phyloP scores from a whole-genome alignment of 2,888 invertebrate genomes.

The Pristionchus maxplancki region DNA sequence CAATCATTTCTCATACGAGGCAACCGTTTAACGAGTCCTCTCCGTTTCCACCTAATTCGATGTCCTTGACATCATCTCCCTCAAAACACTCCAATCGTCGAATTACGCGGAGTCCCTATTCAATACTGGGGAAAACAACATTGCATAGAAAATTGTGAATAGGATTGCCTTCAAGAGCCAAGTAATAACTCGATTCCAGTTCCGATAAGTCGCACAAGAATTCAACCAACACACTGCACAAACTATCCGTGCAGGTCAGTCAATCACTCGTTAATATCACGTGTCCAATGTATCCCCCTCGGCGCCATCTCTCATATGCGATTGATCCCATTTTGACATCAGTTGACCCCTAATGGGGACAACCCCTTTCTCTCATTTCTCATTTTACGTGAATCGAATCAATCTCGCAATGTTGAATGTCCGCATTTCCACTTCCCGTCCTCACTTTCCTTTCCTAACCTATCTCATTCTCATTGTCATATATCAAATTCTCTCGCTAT shows the following conservation, averaged over 20 bases:
- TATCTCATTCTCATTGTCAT: not conserved
- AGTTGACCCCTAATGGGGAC: not conserved
- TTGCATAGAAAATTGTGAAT: not conserved
- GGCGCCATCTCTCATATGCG: not conserved
- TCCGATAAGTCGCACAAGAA: slow-evolving; percentile 37
- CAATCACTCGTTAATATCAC: not conserved
- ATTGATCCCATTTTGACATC: not conserved
- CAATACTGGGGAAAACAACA: slow-evolving; percentile 22
- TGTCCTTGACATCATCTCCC: slow-evolving; percentile 41
- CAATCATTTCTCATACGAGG: slow-evolving; percentile 20
- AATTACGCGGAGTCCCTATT: slow-evolving; percentile 8
- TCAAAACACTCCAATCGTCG: slow-evolving; percentile 36
- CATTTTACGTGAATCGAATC: slow-evolving; percentile 35
- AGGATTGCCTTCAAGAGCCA: not conserved
- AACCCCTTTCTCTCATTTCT: not conserved
- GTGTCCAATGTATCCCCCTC: not conserved
- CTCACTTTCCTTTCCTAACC: not conserved
- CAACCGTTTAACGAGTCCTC: slow-evolving; percentile 17
- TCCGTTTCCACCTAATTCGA: not conserved
- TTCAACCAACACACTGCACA: slow-evolving; percentile 49
- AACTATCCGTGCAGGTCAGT: slow-evolving; percentile 52
- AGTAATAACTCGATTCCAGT: slow-evolving; percentile 3
- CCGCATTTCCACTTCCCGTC: slow-evolving; percentile 4
- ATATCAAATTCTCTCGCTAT: not conserved
- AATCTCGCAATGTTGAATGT: slow-evolving; percentile 42